Evolutionary conservation across 1,140 invertebrate species (phyloP), one percentile per base, ranked within the genome.

Genomic region (Whitmania pigra): DNA sequence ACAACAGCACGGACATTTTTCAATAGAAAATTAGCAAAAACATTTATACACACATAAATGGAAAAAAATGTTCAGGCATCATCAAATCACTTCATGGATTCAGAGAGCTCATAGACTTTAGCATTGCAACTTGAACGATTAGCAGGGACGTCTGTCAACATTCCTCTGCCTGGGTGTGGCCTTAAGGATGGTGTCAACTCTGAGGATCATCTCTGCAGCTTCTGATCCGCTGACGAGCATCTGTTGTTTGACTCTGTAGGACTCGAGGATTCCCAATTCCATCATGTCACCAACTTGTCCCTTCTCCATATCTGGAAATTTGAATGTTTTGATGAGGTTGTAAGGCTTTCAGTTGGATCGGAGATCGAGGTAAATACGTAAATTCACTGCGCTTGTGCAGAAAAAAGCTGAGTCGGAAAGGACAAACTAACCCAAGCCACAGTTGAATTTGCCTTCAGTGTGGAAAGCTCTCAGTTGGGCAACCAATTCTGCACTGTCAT

Each of bases 121-220:
- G 22, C 57, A 63, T 31, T n/a, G 57, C 57, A 60, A 13, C 18
- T 6, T 0, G 22, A 25, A 13, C 2, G 22, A 31, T 76, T 73
- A 78, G 67, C 78, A 77, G 63, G 74, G 76, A 77, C 90, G 86
- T 69, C 81, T 77, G 81, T 99, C 96, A 73, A 88, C 88, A 0
- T 87, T 87, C 68, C 97, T 88, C 78, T 89, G 89, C 73, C 97
- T 87, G 2, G 97, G 97, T 43, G 95, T 94, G 53, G 93, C 87
- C 80, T 89, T 94, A 31, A 99, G 89, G 73, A 99, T 99, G 82
- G 96, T 89, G 81, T 99, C 97, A 2, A 99, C 96, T 60, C 97
- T 88, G 13, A 99, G 84, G 78, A 99, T 98, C 91, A 99, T 95
- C 85, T 99, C 97, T 0, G 96, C 95, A 5, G 96, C 96, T 85